Conservation (phyloP, 2,888 invertebrate species). For the Andrena hattorfiana region DNA sequence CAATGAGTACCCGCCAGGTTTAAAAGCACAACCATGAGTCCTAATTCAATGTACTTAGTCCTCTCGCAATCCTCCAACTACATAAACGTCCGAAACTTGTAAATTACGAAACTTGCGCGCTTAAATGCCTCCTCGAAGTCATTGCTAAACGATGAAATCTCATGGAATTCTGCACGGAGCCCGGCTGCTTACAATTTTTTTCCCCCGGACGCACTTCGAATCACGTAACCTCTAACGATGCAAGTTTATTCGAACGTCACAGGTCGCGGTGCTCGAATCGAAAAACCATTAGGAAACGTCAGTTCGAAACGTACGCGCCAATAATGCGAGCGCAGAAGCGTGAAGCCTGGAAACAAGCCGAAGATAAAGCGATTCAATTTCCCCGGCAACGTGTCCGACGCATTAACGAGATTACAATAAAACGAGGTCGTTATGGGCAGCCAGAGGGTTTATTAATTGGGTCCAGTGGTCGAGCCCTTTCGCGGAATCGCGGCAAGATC, state of each 20-base stretch:
- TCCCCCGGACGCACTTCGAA: background rate
- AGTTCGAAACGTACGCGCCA: conserved; percentile 3
- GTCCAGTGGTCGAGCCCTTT: conserved; percentile 13
- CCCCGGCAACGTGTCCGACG: background rate
- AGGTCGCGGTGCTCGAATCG: background rate
- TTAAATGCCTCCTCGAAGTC: no score
- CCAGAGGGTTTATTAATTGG: conserved; percentile 26
- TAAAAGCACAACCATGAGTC: no score
- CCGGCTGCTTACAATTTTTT: background rate
- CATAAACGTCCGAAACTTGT: no score
- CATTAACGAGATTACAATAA: conserved; percentile 33
- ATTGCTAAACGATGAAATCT: no score
- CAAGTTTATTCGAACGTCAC: background rate
- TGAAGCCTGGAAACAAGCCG: conserved; percentile 15
- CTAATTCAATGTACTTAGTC: no score
- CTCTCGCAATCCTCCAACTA: no score
- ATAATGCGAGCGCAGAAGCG: background rate
- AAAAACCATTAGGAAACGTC: conserved; percentile 18
- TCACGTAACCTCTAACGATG: no score
- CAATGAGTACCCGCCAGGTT: no score
- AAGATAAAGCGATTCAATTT: conserved; percentile 51
- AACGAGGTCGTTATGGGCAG: conserved; percentile 19
- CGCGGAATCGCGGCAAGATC: conserved; percentile 42
- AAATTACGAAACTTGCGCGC: no score
- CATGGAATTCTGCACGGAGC: no score